A percentile compares a stretch with the other conserved stretches of the same genome.
Evolutionary conservation across 2,113 vertebrate genomes (phyloP).

Genomic region (Todiramphus chloris): DNA sequence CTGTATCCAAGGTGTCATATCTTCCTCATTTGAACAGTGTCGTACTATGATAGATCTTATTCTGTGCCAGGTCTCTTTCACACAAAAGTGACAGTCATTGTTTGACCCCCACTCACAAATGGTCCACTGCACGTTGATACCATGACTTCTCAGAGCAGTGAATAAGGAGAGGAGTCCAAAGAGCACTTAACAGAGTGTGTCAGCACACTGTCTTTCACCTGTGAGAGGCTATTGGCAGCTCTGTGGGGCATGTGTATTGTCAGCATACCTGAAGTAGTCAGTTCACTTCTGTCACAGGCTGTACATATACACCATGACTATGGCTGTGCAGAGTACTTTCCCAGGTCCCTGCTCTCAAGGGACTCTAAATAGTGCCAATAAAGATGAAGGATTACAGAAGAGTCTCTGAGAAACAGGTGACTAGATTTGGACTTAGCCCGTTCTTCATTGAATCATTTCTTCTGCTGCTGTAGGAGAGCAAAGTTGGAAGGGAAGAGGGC

Average conservation of each 20-base stretch:
- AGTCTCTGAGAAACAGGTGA: neutral
- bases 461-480: neutral
- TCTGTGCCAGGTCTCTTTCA: neutral
- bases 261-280: neutral
- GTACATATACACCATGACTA: too few relatives aligned
- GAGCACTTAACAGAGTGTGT: accelerated
- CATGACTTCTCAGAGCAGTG: neutral
- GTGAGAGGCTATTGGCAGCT: neutral
- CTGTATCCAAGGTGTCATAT: neutral
- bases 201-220: neutral
- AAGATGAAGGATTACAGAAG: neutral
- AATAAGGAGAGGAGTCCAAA: neutral
- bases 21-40: neutral
- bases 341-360: neutral
- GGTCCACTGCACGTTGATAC: too few relatives aligned
- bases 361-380: neutral
- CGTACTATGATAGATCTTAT: neutral
- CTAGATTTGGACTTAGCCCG: neutral
- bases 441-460: neutral
- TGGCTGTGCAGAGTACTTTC: neutral
- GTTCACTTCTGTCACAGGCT: neutral
- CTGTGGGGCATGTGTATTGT: neutral
- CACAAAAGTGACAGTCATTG: neutral
- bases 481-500: neutral
- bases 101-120: neutral